Conservation (phyloP, 2,888 invertebrate species). For the Tineola bisselliella region DNA sequence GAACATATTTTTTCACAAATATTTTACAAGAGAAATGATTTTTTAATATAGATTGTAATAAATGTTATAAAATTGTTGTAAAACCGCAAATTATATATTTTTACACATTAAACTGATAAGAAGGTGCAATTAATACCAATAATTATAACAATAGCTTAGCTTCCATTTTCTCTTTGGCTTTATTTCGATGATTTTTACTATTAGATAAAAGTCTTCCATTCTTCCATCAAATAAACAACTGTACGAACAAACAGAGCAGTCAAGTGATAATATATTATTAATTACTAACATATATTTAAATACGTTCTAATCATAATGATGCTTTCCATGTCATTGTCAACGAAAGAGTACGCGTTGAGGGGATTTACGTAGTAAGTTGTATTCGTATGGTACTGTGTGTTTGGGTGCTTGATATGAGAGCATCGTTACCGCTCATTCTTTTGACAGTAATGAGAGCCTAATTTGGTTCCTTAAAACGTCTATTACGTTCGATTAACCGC, state of each 20-base stretch:
- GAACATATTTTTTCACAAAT: constrained; percentile 45
- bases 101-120: not conserved
- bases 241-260: not conserved
- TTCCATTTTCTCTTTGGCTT: too few relatives aligned
- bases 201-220: not conserved
- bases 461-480: too few relatives aligned
- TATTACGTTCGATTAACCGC: too few relatives aligned
- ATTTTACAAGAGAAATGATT: constrained; percentile 12
- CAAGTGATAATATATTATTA: not conserved
- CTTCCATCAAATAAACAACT: not conserved
- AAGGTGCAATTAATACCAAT: too few relatives aligned
- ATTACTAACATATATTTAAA: not conserved
- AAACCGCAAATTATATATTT: not conserved
- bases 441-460: too few relatives aligned
- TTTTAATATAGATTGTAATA: constrained; percentile 4
- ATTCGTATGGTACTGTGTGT: not conserved
- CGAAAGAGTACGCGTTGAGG: not conserved
- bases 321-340: not conserved
- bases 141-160: too few relatives aligned
- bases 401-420: not conserved
- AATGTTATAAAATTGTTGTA: not conserved
- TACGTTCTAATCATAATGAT: not conserved
- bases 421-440: too few relatives aligned
- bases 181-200: not conserved
- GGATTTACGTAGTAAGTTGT: not conserved